phyloP scores from a whole-genome alignment of 2,888 invertebrate genomes.

The Caenorhabditis sp. region DNA sequence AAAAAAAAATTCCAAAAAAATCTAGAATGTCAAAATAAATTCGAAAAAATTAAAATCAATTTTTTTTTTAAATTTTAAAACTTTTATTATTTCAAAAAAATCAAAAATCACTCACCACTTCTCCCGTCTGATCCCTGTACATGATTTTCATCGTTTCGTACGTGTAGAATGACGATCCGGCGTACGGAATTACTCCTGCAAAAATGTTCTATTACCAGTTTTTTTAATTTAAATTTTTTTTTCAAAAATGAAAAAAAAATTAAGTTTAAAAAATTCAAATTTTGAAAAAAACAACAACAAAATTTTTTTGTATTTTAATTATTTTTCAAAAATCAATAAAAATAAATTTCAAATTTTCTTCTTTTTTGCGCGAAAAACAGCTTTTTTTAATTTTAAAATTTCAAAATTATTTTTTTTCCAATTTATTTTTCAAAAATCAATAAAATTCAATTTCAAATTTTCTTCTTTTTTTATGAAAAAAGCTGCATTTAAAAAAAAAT shows the following conservation, averaged over 20 bases:
- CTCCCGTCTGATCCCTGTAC: constrained; percentile 85
- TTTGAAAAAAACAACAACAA: too few relatives aligned
- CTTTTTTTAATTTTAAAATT: not conserved
- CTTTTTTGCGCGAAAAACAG: not conserved
- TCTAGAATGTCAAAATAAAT: not conserved
- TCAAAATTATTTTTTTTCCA: constrained; percentile 1
- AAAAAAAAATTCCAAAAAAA: not conserved
- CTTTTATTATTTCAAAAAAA: not conserved
- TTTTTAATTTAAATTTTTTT: not conserved
- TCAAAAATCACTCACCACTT: constrained; percentile 42
- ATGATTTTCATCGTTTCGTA: constrained; percentile 94
- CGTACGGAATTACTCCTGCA: constrained; percentile 82
- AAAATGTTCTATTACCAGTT: constrained; percentile 4
- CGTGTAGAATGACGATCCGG: constrained; percentile 92
- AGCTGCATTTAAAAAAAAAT: not conserved
- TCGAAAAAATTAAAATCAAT: not conserved
- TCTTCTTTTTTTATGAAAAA: not conserved
- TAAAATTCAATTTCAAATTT: not conserved
- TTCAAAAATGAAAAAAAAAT: too few relatives aligned
- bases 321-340: not conserved
- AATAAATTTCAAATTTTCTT: not conserved
- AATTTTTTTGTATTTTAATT: too few relatives aligned
- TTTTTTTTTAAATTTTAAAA: not conserved
- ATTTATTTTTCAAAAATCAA: not conserved
- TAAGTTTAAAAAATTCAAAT: too few relatives aligned